A percentile compares a stretch with the other conserved stretches of the same genome.
phyloP scores from a whole-genome alignment of 1,140 invertebrate species.

The Halictus rubicundus region DNA sequence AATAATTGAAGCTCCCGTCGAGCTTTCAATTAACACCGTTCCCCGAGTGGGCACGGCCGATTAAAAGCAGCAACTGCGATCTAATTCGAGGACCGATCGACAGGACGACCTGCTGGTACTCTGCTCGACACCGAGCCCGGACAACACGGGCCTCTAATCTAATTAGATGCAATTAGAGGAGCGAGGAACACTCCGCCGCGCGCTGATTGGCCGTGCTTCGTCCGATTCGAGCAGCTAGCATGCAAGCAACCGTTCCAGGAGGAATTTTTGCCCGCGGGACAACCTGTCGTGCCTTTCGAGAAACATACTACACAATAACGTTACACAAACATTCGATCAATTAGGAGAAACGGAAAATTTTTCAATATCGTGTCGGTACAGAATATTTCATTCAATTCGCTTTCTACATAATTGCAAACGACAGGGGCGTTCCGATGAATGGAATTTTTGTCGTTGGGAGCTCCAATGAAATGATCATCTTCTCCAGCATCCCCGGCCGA shows the following conservation, averaged over 20 bases:
- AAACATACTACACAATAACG: neutral
- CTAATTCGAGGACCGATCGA: conserved; percentile 35
- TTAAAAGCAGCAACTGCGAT: conserved; percentile 31
- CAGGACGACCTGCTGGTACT: conserved; percentile 28
- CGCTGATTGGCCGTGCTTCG: conserved; percentile 31
- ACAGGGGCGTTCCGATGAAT: too few relatives aligned
- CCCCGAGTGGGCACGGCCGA: neutral
- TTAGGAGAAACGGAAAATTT: too few relatives aligned
- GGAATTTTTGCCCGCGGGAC: neutral
- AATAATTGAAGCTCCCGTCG: neutral
- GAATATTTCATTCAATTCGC: too few relatives aligned
- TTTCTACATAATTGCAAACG: too few relatives aligned
- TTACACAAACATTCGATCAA: too few relatives aligned
- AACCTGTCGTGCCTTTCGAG: conserved; percentile 9
- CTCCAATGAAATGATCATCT: neutral
- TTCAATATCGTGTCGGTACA: too few relatives aligned
- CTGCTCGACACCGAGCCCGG: conserved; percentile 40
- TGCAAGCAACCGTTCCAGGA: neutral
- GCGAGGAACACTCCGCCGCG: conserved; percentile 19
- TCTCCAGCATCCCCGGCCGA: too few relatives aligned
- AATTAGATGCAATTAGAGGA: conserved; percentile 71
- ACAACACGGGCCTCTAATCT: conserved; percentile 63
- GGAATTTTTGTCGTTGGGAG: too few relatives aligned
- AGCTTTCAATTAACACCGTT: conserved; percentile 39
- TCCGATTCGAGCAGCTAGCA: conserved; percentile 25